phyloP scores from a whole-genome alignment of 2,888 invertebrate genomes.

The Andrena haemorrhoa region DNA sequence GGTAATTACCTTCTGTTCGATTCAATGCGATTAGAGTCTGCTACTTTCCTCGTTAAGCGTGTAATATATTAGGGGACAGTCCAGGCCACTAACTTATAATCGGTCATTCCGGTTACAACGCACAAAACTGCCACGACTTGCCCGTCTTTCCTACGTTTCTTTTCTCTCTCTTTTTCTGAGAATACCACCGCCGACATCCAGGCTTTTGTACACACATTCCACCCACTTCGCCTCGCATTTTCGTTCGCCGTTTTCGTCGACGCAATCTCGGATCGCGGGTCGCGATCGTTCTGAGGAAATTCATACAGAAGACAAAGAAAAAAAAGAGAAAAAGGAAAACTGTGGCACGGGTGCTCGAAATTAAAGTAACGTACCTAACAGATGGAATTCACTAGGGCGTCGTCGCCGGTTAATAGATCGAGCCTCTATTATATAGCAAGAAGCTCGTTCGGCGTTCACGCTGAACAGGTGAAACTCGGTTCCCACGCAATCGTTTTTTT shows the following conservation, averaged over 20 bases:
- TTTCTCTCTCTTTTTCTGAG: not conserved
- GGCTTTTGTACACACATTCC: conserved; percentile 14
- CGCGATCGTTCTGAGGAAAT: too few species aligned
- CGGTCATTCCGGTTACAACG: conserved; percentile 23
- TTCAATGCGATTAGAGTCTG: conserved; percentile 69
- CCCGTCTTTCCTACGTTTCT: not conserved
- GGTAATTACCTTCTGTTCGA: conserved; percentile 82
- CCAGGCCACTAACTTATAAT: conserved; percentile 38
- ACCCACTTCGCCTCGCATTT: not conserved
- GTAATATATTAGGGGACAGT: conserved; percentile 34
- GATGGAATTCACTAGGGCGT: conserved; percentile 47
- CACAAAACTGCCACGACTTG: conserved; percentile 14
- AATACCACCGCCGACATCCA: not conserved
- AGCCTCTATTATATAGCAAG: conserved; percentile 45
- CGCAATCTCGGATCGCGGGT: too few species aligned
- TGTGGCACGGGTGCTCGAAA: conserved; percentile 12
- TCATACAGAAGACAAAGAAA: too few species aligned
- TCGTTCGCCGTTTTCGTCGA: not conserved
- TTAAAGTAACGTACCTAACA: conserved; percentile 32
- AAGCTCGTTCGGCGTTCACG: conserved; percentile 30
- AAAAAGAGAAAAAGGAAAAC: not conserved
- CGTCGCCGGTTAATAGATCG: conserved; percentile 47
- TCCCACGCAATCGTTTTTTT: conserved; percentile 16
- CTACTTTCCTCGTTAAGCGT: conserved; percentile 54
- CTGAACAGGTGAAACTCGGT: conserved; percentile 23